Evolutionary conservation across 2,113 vertebrate species (phyloP).

Genomic region (Paramisgurnus dabryanus): DNA sequence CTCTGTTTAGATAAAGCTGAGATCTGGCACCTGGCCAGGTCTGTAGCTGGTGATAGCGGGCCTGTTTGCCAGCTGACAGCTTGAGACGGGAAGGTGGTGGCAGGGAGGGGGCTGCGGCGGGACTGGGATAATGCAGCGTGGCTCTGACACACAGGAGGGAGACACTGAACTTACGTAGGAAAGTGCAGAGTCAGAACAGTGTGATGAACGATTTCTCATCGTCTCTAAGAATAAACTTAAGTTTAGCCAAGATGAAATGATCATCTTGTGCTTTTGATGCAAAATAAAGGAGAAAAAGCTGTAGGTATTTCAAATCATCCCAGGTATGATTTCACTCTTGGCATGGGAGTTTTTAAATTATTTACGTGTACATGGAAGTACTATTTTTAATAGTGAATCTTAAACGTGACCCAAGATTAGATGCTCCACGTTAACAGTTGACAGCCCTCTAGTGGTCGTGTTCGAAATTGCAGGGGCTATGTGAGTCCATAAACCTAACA

Average conservation of each 20-base stretch:
- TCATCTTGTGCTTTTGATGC: background rate
- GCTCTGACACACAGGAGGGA: conserved; percentile 41
- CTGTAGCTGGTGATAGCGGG: conserved; percentile 56
- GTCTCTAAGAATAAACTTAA: conserved; percentile 20
- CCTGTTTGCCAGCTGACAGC: conserved; percentile 65
- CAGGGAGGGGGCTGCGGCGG: conserved; percentile 44
- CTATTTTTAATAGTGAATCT: background rate
- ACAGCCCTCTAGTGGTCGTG: conserved; percentile 43
- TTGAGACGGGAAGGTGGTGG: conserved; percentile 61
- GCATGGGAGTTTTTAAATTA: background rate
- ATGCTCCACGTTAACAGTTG: background rate
- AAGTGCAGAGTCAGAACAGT: conserved; percentile 37
- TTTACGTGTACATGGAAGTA: background rate
- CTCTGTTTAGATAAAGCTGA: conserved; percentile 37
- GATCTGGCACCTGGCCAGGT: conserved; percentile 61
- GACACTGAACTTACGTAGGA: conserved; percentile 50
- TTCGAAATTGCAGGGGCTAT: conserved; percentile 36
- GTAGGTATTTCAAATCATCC: background rate
- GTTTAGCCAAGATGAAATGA: background rate
- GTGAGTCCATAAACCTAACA: conserved; percentile 32
- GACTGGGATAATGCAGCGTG: conserved; percentile 5
- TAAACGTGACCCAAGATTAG: background rate
- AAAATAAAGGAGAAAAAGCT: background rate
- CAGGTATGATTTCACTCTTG: background rate
- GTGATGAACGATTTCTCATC: conserved; percentile 25